phyloP scores from a whole-genome alignment of 2,113 vertebrate genomes.

The Dasyurus viverrinus region DNA sequence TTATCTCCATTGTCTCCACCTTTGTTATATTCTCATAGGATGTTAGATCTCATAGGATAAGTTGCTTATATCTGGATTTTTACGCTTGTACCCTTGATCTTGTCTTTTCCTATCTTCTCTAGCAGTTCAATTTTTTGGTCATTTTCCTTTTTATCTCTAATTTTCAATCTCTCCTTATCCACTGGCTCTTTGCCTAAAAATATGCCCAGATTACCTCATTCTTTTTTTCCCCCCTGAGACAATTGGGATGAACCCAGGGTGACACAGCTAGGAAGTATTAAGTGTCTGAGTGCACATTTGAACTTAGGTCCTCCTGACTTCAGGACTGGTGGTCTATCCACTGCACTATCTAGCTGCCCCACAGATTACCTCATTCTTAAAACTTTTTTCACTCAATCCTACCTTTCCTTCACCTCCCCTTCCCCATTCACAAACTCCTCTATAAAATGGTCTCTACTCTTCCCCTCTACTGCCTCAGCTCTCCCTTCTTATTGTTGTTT shows the following conservation, averaged over 20 bases:
- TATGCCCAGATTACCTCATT: background rate
- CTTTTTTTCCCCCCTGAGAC: too few relatives aligned
- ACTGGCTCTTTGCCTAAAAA: background rate
- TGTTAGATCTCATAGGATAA: background rate
- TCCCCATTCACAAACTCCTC: background rate
- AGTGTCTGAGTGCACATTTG: too few relatives aligned
- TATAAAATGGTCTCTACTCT: background rate
- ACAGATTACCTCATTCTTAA: background rate
- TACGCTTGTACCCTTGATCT: background rate
- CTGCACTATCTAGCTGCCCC: too few relatives aligned
- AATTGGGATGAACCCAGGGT: too few relatives aligned
- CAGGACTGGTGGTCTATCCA: too few relatives aligned
- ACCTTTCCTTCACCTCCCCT: background rate
- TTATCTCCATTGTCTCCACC: background rate
- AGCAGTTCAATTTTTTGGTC: background rate
- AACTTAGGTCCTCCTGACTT: too few relatives aligned
- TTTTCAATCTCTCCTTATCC: background rate
- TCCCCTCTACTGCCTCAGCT: background rate
- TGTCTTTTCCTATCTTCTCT: background rate
- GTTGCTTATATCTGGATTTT: background rate
- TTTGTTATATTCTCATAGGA: background rate
- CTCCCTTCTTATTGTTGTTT: background rate
- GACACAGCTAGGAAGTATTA: too few relatives aligned
- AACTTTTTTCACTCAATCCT: background rate
- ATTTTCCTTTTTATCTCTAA: background rate